phyloP scores from a whole-genome alignment of 1,140 invertebrate species.

The Eufriesea mexicana region DNA sequence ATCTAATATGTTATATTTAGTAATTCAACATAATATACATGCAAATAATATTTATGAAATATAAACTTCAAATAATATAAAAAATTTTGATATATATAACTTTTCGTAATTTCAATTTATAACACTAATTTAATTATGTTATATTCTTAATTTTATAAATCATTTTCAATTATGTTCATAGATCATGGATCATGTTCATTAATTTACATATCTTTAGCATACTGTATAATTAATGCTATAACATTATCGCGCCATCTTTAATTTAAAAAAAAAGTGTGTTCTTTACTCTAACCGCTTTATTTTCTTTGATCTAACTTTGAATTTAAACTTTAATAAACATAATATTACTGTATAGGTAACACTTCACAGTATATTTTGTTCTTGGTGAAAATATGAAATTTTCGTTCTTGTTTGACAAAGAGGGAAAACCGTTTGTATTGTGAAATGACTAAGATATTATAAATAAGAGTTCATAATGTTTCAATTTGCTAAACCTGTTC shows the following conservation, averaged over 20 bases:
- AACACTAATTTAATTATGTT: too few relatives aligned
- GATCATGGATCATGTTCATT: too few relatives aligned
- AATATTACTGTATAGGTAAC: not conserved
- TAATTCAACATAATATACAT: too few relatives aligned
- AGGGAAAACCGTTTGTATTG: not conserved
- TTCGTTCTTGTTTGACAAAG: not conserved
- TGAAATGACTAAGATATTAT: not conserved
- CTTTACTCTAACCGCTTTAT: not conserved
- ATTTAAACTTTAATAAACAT: not conserved
- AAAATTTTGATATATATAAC: too few relatives aligned
- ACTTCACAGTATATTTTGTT: not conserved
- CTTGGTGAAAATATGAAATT: not conserved
- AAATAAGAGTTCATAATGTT: not conserved
- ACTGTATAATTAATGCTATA: too few relatives aligned
- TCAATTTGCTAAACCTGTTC: conserved; percentile 22
- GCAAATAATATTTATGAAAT: too few relatives aligned
- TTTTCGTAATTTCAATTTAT: too few relatives aligned
- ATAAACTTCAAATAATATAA: too few relatives aligned
- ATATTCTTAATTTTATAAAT: too few relatives aligned
- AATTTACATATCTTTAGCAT: too few relatives aligned
- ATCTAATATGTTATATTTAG: too few relatives aligned
- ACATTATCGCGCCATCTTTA: not conserved
- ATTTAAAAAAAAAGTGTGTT: conserved; percentile 7
- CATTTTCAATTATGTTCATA: too few relatives aligned
- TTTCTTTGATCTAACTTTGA: not conserved